A percentile compares a stretch with the other conserved stretches of the same genome.
These are phyloP conservation scores for Synergus japonicus DNA, from an alignment of 2,888 invertebrate species.

Conservation along the genomic window DNA sequence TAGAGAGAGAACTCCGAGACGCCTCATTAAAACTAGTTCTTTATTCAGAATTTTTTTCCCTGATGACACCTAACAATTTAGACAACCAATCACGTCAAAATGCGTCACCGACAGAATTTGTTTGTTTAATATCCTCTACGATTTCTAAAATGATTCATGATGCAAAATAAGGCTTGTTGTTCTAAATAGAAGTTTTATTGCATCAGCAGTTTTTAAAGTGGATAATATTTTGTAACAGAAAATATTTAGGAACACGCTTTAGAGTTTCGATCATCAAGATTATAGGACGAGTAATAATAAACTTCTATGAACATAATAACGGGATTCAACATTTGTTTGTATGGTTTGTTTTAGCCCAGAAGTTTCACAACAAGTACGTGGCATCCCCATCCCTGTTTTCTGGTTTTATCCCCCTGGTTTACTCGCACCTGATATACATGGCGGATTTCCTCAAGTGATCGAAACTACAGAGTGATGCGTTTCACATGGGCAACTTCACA, in stretches of 20 bases:
- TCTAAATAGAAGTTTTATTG: neutral
- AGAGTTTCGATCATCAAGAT: too few relatives aligned
- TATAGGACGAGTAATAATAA: too few relatives aligned
- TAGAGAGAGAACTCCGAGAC: neutral
- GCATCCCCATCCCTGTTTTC: neutral
- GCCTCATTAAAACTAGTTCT: neutral
- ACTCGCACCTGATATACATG: neutral
- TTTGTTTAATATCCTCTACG: neutral
- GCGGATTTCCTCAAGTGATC: constrained; percentile 22
- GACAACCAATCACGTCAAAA: neutral
- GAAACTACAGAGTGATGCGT: constrained; percentile 17
- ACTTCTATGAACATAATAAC: too few relatives aligned
- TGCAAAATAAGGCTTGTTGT: neutral
- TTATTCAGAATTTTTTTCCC: neutral
- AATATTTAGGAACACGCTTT: too few relatives aligned
- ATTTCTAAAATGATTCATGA: neutral
- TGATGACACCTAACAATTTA: constrained; percentile 4
- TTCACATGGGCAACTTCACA: constrained; percentile 27
- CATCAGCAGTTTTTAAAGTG: neutral
- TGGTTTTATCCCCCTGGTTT: neutral
- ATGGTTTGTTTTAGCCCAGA: neutral
- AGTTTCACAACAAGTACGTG: neutral
- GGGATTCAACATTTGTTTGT: neutral
- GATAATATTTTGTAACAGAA: neutral
- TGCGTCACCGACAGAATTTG: neutral